Conservation (phyloP, 1,140 invertebrate genomes). For the Heliothis subflexa region DNA sequence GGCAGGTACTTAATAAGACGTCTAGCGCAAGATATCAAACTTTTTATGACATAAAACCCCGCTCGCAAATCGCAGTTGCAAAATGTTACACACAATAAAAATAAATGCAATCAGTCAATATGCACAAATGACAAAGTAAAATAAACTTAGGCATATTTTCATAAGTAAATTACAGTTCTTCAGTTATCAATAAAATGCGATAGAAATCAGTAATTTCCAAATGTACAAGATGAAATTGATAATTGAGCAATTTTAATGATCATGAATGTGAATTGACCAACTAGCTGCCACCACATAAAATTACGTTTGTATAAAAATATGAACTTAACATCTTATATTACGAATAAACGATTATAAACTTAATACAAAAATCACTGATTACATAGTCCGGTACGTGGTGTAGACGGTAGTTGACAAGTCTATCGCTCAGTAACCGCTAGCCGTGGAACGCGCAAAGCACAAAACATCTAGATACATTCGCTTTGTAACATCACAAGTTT, state of each 20-base stretch:
- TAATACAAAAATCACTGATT: constrained; percentile 35
- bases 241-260: constrained; percentile 46
- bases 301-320: constrained; percentile 43
- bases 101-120: constrained; percentile 20
- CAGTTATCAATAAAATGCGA: not conserved
- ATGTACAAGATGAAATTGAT: constrained; percentile 41
- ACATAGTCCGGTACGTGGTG: constrained; percentile 26
- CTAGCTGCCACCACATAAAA: not conserved
- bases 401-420: not conserved
- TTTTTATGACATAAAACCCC: not conserved
- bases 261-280: constrained; percentile 37
- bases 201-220: constrained; percentile 3
- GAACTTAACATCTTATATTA: constrained; percentile 41
- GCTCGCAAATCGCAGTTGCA: constrained; percentile 32
- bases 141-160: not conserved
- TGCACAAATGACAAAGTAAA: not conserved
- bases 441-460: constrained; percentile 4
- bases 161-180: constrained; percentile 4
- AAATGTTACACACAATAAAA: constrained; percentile 7
- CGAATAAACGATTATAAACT: constrained; percentile 37
- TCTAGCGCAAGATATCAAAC: not conserved
- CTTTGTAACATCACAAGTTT: constrained; percentile 42
- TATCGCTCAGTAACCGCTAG: constrained; percentile 11
- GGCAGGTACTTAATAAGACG: not conserved
- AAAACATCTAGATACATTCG: constrained; percentile 34